A percentile compares a stretch with the other conserved stretches of the same genome.
phyloP scores from a whole-genome alignment of 2,113 vertebrate genomes.

The Amphiprion percula region DNA sequence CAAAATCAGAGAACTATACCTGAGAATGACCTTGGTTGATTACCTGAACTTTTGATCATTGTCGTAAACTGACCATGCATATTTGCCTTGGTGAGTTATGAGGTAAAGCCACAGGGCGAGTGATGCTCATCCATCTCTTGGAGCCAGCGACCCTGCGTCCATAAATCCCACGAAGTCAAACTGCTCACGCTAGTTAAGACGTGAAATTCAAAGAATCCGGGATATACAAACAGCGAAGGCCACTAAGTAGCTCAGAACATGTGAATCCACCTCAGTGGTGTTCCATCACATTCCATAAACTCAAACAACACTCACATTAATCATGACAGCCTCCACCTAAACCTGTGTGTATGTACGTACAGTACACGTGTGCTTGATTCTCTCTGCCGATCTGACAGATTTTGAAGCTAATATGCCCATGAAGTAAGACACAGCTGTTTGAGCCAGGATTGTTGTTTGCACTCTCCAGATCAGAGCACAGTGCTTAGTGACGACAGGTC shows the following conservation, averaged over 20 bases:
- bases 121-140: slow-evolving; percentile 42
- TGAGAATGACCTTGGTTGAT: slow-evolving; percentile 17
- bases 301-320: slow-evolving; percentile 50
- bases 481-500: slow-evolving; percentile 47
- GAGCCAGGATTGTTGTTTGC: slow-evolving; percentile 44
- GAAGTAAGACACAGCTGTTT: slow-evolving; percentile 55
- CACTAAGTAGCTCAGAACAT: slow-evolving; percentile 27
- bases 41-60: slow-evolving; percentile 23
- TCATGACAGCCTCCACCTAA: slow-evolving; percentile 30
- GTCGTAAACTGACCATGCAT: slow-evolving; percentile 24
- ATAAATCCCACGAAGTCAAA: slow-evolving; percentile 60
- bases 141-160: slow-evolving; percentile 25
- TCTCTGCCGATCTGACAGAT: slow-evolving; percentile 24
- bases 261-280: slow-evolving; percentile 40
- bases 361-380: slow-evolving; percentile 19
- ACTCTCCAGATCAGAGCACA: slow-evolving; percentile 31
- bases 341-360: slow-evolving; percentile 22
- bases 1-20: slow-evolving; percentile 16
- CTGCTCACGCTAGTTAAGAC: slow-evolving; percentile 36
- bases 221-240: slow-evolving; percentile 26
- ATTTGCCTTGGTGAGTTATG: slow-evolving; percentile 23
- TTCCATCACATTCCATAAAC: slow-evolving; percentile 51
- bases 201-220: slow-evolving; percentile 58
- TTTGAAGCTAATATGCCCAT: slow-evolving; percentile 8
- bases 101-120: slow-evolving; percentile 30